Base-by-base conservation (phyloP, 2,888 invertebrate genomes). In the Microchrysa polita region DNA sequence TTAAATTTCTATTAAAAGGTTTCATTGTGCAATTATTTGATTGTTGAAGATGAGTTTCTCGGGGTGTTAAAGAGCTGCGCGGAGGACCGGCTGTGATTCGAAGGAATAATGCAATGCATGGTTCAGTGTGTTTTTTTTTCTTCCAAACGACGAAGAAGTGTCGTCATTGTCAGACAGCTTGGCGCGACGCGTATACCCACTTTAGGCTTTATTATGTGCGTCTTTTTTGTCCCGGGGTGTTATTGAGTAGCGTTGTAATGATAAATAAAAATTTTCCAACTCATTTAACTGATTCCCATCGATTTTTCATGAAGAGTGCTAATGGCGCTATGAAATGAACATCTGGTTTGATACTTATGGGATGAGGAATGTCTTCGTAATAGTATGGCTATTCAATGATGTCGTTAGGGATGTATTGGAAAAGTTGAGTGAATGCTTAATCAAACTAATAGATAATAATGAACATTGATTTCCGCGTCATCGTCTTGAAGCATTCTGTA, bases 1-100 rank as follows among this genome's bases (percentile, higher is more conserved):
- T 79, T 80, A 78, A 79, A 80, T 79, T 79, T 78, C 76, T 73
- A 79, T 79, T 79, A 77, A 78, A 77, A 77, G 77, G 76, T 74
- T 75, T 76, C 69, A 69, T 75, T 75, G 65, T 69, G 59, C 20
- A 60, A 72, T 61, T 61, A 63, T 61, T 61, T 48, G 63, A 63
- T 63, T 53, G 48, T 72, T 72, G 55, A 57, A 69, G 69, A 69
- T 20, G n/a, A n/a, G 18, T 10, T 34, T 12, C 52, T 16, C 40
- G 20, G 34, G 5, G 9, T 53, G 16, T 16, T 23, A 12, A 22
- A n/a, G n/a, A n/a, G n/a, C n/a, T n/a, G n/a, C n/a, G n/a, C n/a
- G n/a, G 27, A 52, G 2, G 53, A 23, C 27, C 16, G n/a, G 65
- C 44, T 48, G 52, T 22, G 23, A 67, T 23, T 23, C 48, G 14